Conservation (phyloP, 2,797 vertebrate genomes). For the Chromobotia macracanthus region DNA sequence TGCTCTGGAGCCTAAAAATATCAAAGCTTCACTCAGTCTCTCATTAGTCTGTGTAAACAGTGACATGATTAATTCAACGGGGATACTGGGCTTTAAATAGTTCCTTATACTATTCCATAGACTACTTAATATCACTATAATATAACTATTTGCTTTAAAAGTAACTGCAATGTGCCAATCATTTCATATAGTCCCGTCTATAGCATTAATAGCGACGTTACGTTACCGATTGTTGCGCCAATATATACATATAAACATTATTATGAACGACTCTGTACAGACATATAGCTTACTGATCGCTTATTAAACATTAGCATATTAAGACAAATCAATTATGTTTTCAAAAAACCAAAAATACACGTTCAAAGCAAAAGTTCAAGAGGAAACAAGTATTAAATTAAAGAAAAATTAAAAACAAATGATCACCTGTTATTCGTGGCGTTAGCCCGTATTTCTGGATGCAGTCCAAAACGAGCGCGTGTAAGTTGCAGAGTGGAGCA, state of each 20-base stretch:
- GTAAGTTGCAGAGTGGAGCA: neutral
- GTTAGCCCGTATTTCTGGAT: neutral
- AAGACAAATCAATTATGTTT: neutral
- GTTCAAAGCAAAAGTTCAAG: neutral
- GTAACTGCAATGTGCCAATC: neutral
- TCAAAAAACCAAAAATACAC: no score
- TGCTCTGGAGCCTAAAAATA: constrained; percentile 23
- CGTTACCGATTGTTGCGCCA: neutral
- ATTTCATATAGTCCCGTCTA: neutral
- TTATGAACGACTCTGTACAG: neutral
- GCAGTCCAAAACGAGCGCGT: constrained; percentile 20
- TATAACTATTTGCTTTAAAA: neutral
- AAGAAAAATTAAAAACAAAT: no score
- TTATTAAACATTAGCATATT: no score
- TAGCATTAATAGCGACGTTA: neutral
- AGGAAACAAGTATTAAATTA: neutral
- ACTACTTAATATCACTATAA: neutral
- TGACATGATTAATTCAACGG: constrained; percentile 51
- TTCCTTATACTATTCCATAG: neutral
- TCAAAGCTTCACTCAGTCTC: constrained; percentile 37
- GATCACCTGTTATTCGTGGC: constrained; percentile 30
- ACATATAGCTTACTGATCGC: neutral
- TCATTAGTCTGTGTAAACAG: constrained; percentile 44
- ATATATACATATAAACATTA: neutral
- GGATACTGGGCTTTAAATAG: neutral